These are phyloP conservation scores for Crossaster papposus DNA, from an alignment of 53 echinoderm and acorn worm genomes.

Conservation along the genomic window DNA sequence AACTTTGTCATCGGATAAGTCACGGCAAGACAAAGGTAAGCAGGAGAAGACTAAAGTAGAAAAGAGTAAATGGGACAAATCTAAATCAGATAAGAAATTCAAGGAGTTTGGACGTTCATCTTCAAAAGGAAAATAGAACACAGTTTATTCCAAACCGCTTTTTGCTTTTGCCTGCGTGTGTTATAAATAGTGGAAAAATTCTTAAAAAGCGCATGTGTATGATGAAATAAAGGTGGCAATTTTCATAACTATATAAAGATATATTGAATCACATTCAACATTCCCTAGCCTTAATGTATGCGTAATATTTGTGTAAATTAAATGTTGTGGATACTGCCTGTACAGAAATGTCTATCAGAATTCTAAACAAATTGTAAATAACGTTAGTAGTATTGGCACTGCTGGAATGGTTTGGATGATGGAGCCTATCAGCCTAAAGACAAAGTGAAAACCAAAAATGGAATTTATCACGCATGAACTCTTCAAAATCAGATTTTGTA, in stretches of 20 bases:
- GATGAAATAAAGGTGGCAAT: slow-evolving; percentile 44
- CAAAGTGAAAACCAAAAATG: neutral
- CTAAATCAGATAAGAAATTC: slow-evolving; percentile 38
- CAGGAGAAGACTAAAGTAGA: slow-evolving; percentile 33
- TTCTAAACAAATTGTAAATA: slow-evolving; percentile 36
- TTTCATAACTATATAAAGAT: neutral
- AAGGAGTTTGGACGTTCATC: slow-evolving; percentile 26
- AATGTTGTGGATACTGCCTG: slow-evolving; percentile 32
- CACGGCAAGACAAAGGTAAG: slow-evolving; percentile 35
- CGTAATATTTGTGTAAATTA: slow-evolving; percentile 37
- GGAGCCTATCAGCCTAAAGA: neutral
- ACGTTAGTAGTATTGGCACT: neutral
- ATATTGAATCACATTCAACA: slow-evolving; percentile 46
- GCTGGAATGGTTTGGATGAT: neutral
- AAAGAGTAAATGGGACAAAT: slow-evolving; percentile 16
- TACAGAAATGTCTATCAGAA: slow-evolving; percentile 45
- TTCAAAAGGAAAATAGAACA: slow-evolving; percentile 30
- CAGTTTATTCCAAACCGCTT: neutral
- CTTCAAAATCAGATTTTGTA: neutral
- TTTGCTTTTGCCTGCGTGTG: neutral
- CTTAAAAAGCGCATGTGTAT: slow-evolving; percentile 1
- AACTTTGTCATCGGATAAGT: slow-evolving; percentile 13
- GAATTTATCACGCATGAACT: neutral
- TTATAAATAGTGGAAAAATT: neutral
- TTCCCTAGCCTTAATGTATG: slow-evolving; percentile 42